Evolutionary conservation across 1,140 invertebrate species (phyloP), one percentile per base, ranked within the genome.

Genomic region (Pteromalus puparum): DNA sequence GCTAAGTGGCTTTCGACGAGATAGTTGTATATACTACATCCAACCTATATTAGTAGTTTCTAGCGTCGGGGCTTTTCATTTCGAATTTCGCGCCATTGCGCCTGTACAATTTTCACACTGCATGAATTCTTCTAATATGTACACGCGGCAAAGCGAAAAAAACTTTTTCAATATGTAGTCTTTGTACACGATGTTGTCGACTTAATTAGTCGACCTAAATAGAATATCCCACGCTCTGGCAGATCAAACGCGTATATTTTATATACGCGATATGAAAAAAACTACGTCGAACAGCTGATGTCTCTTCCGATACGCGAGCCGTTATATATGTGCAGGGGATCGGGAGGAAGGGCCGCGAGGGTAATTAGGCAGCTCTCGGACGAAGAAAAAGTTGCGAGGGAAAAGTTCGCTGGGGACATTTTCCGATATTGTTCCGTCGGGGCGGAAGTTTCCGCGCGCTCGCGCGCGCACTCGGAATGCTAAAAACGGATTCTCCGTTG

Each of bases 341-440:
- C 21, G 53, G 21, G 4, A 70, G 21, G 4, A 70, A 18, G 24
- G 24, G 68, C 28, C 26, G 38, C 30, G 30, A 34, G 30, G 26
- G 10, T 70, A 70, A 70, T 70, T 70, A 70, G 68, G 68, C 68
- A 30, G 28, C 53, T 21, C 6, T 21, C 6, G 10, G 68, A 15
- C n/a, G 68, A 70, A 70, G 28, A 70, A 30, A 70, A 30, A 70
- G 26, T 28, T 28, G 68, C 7, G 68, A 70, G 26, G 13, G 28
- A 70, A 70, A 70, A 70, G 67, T 70, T 30, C 18, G 2, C 72
- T 15, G 72, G 12, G 72, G 7, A 74, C 72, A 74, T 74, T 74
- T 74, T 74, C 72, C 72, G 30, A 74, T 74, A 74, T 74, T 42
- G 72, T 30, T n/a, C 67, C 67, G 67, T 70, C 24, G 67, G 21